phyloP scores from a whole-genome alignment of 1,140 invertebrate species.

The Sweltsa coloradensis region DNA sequence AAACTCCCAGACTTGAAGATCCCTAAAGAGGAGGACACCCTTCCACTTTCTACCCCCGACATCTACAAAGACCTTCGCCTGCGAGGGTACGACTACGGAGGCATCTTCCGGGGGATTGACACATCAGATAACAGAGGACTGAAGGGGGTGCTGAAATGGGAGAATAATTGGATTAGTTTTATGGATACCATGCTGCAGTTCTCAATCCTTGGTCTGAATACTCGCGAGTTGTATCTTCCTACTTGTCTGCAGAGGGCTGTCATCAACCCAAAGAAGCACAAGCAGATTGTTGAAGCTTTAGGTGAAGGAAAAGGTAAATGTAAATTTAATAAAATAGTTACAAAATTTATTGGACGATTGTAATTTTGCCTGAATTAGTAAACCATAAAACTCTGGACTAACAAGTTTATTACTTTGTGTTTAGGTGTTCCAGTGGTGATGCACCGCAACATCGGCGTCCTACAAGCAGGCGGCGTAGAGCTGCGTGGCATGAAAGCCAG shows the following conservation, averaged over 20 bases:
- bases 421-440: slow-evolving; percentile 49
- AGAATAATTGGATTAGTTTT: slow-evolving; percentile 82
- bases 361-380: no score
- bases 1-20: slow-evolving; percentile 30
- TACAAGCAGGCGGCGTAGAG: slow-evolving; percentile 77
- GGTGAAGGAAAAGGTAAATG: slow-evolving; percentile 26
- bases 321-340: no score
- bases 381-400: no score
- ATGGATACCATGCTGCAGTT: slow-evolving; percentile 94
- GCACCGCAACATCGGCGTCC: slow-evolving; percentile 63
- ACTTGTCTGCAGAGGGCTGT: slow-evolving; percentile 69
- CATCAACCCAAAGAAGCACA: slow-evolving; percentile 65
- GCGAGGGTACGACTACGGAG: slow-evolving; percentile 87
- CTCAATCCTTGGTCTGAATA: slow-evolving; percentile 61
- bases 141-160: slow-evolving; percentile 62
- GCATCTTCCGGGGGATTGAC: slow-evolving; percentile 72
- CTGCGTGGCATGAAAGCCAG: slow-evolving; percentile 83
- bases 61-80: slow-evolving; percentile 89
- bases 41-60: slow-evolving; percentile 57
- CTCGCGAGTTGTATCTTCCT: slow-evolving; percentile 70
- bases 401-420: no score
- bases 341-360: no score
- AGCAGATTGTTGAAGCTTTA: slow-evolving; percentile 33
- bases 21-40: slow-evolving; percentile 28
- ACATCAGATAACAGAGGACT: slow-evolving; percentile 48